phyloP scores from a whole-genome alignment of 2,888 invertebrate species.

The Brachycybe producta region DNA sequence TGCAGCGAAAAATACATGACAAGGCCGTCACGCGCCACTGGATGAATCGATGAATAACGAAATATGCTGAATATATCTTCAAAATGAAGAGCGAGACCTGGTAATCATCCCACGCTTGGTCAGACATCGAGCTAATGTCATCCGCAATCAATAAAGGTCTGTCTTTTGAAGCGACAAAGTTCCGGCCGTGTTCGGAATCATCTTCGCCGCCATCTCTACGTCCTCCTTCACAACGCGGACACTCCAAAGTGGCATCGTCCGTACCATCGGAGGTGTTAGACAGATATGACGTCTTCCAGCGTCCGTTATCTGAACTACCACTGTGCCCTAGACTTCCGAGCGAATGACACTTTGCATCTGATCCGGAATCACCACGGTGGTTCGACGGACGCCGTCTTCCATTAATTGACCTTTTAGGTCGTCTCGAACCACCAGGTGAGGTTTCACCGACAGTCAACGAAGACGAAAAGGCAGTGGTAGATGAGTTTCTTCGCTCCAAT shows the following conservation, averaged over 20 bases:
- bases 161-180: neutral
- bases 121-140: constrained; percentile 70
- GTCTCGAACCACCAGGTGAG: neutral
- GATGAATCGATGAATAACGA: too few relatives aligned
- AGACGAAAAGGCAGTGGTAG: too few relatives aligned
- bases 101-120: constrained; percentile 91
- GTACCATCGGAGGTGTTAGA: too few relatives aligned
- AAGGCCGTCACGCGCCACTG: too few relatives aligned
- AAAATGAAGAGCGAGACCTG: constrained; percentile 46
- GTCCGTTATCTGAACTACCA: constrained; percentile 33
- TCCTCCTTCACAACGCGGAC: neutral
- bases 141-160: constrained; percentile 23
- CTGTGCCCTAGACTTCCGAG: constrained; percentile 43
- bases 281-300: constrained; percentile 1
- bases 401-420: too few relatives aligned
- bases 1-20: too few relatives aligned
- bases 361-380: constrained; percentile 44
- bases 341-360: constrained; percentile 50
- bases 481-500: too few relatives aligned
- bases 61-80: too few relatives aligned
- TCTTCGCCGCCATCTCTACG: neutral
- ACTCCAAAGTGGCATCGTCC: too few relatives aligned
- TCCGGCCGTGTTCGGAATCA: constrained; percentile 3
- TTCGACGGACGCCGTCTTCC: neutral
- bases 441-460: neutral